A percentile compares a stretch with the other conserved stretches of the same genome.
Evolutionary conservation across 2,888 invertebrate genomes (phyloP).

Genomic region (Pterostichus madidus): DNA sequence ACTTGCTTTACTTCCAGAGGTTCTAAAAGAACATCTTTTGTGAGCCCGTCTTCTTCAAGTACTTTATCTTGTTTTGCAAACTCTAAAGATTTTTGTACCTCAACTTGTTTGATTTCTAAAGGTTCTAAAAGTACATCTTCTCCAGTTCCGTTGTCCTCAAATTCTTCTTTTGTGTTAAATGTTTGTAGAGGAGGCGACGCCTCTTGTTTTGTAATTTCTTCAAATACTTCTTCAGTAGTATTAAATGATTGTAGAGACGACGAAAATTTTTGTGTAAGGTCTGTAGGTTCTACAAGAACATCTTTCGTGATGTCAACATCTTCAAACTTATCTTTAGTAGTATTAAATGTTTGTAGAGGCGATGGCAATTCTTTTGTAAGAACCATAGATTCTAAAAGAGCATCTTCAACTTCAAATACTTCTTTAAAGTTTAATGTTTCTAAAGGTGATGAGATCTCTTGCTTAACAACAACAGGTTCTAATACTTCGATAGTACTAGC

Average conservation of each 20-base stretch:
- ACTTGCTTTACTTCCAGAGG: background rate
- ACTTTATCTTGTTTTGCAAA: no score
- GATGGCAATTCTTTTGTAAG: constrained; percentile 45
- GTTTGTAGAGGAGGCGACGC: no score
- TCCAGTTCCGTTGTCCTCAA: no score
- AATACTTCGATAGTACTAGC: constrained; percentile 60
- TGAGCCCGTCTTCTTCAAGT: background rate
- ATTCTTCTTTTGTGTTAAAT: no score
- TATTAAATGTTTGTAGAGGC: background rate
- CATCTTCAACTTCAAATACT: background rate
- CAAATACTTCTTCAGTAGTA: background rate
- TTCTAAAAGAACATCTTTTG: constrained; percentile 13
- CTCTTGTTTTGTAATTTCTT: constrained; percentile 1
- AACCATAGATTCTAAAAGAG: constrained; percentile 66
- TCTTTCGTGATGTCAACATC: background rate
- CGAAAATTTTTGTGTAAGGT: no score
- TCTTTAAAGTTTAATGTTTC: background rate
- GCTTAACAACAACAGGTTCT: constrained; percentile 65
- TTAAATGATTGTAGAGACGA: no score
- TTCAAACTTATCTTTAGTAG: background rate
- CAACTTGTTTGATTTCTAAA: no score
- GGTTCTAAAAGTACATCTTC: no score
- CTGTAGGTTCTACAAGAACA: background rate
- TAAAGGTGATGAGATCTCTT: constrained; percentile 16
- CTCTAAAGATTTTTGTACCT: no score